Evolutionary conservation across 2,797 vertebrate genomes (phyloP).

Genomic region (Strix occidentalis): DNA sequence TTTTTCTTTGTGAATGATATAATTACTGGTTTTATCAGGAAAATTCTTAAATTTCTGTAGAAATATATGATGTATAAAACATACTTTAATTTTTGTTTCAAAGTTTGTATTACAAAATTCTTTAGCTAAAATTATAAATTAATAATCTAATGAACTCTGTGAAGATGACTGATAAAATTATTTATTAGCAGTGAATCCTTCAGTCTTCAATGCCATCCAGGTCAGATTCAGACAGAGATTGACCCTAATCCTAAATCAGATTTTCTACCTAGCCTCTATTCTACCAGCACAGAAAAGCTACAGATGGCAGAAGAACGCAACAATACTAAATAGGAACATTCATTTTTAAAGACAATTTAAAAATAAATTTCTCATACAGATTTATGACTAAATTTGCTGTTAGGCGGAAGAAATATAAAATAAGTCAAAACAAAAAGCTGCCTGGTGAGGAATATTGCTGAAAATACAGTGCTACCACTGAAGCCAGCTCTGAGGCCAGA

Average conservation of each 20-base stretch:
- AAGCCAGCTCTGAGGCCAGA: neutral
- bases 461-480: neutral
- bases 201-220: neutral
- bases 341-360: neutral
- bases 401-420: neutral
- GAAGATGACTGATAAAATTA: neutral
- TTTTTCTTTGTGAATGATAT: neutral
- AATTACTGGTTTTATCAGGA: neutral
- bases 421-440: neutral
- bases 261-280: neutral
- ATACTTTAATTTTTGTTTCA: neutral
- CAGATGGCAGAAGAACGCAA: neutral
- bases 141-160: neutral
- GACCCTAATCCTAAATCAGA: constrained; percentile 22
- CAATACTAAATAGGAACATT: neutral
- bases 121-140: neutral
- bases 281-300: neutral
- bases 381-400: neutral
- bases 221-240: constrained; percentile 4
- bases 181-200: neutral
- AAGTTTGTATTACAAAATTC: neutral
- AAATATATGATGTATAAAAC: neutral
- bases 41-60: neutral
- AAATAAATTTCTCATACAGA: neutral
- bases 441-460: neutral